Evolutionary conservation across 1,140 invertebrate species (phyloP).

Genomic region (Microplitis mediator): DNA sequence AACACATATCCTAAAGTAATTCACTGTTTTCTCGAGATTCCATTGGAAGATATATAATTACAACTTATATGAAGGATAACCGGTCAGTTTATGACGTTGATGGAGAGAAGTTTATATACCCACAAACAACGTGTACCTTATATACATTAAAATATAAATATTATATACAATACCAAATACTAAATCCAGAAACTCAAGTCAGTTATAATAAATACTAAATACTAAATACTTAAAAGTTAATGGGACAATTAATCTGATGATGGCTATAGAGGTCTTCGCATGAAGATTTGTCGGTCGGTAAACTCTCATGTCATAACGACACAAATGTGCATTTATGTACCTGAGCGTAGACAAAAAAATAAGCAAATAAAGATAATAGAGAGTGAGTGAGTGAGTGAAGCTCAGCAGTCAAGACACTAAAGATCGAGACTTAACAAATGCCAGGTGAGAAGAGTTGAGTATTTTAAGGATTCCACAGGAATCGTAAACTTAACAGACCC

Average conservation of each 20-base stretch:
- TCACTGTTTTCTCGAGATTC: background rate
- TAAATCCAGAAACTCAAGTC: too few species aligned
- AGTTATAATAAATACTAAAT: too few species aligned
- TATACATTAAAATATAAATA: background rate
- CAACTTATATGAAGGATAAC: conserved; percentile 7
- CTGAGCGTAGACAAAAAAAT: too few species aligned
- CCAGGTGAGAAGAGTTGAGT: background rate
- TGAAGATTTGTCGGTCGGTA: background rate
- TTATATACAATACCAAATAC: background rate
- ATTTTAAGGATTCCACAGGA: conserved; percentile 40
- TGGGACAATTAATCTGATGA: too few species aligned
- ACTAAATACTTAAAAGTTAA: too few species aligned
- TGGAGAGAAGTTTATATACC: background rate
- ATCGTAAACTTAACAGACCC: conserved; percentile 38
- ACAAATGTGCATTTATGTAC: too few species aligned
- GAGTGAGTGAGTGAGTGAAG: too few species aligned
- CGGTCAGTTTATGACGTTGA: conserved; percentile 1
- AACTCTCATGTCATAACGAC: too few species aligned
- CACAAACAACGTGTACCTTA: background rate
- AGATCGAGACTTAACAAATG: background rate
- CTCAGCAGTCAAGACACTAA: too few species aligned
- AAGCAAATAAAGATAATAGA: background rate
- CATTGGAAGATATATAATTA: background rate
- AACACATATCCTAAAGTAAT: background rate
- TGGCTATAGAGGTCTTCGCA: conserved; percentile 1